Percentiles rank a stretch among this genome's conserved stretches.
Conservation (phyloP, 1,140 invertebrate species). For the Andricus grossulariae region DNA sequence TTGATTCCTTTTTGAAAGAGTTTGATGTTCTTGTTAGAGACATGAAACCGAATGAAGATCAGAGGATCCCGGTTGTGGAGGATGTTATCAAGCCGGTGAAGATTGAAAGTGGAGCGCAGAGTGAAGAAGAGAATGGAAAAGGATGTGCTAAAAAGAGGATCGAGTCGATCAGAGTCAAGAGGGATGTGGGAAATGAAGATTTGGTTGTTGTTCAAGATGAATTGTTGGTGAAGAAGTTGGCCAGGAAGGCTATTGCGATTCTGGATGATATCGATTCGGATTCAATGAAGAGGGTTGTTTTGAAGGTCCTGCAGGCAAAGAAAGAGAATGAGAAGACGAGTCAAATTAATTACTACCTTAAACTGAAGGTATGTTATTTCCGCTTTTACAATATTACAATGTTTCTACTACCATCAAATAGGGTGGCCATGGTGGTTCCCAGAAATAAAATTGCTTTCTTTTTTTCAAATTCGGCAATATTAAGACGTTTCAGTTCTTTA, state of each 20-base stretch:
- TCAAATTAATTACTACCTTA: conserved; percentile 47
- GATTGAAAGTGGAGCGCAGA: conserved; percentile 33
- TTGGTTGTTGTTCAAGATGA: conserved; percentile 46
- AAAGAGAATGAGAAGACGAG: conserved; percentile 50
- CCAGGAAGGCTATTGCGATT: conserved; percentile 67
- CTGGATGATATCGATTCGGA: conserved; percentile 71
- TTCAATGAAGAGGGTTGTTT: conserved; percentile 66
- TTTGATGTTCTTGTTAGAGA: conserved; percentile 64
- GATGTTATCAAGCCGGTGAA: conserved; percentile 47
- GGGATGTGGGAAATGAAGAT: conserved; percentile 44
- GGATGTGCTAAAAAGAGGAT: neutral
- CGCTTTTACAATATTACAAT: no score
- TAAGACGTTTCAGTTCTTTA: no score
- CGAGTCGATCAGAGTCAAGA: neutral
- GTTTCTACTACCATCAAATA: no score
- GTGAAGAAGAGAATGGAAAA: conserved; percentile 27
- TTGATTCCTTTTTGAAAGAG: conserved; percentile 68
- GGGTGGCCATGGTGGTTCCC: no score
- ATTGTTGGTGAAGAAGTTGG: conserved; percentile 64
- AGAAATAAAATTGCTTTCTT: no score
- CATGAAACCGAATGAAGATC: conserved; percentile 36
- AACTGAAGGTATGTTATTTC: neutral
- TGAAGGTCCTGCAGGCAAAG: conserved; percentile 62
- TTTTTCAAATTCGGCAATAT: no score
- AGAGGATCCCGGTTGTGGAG: conserved; percentile 46